Conservation (phyloP, 2,797 vertebrate species). For the Acrossocheilus fasciatus region DNA sequence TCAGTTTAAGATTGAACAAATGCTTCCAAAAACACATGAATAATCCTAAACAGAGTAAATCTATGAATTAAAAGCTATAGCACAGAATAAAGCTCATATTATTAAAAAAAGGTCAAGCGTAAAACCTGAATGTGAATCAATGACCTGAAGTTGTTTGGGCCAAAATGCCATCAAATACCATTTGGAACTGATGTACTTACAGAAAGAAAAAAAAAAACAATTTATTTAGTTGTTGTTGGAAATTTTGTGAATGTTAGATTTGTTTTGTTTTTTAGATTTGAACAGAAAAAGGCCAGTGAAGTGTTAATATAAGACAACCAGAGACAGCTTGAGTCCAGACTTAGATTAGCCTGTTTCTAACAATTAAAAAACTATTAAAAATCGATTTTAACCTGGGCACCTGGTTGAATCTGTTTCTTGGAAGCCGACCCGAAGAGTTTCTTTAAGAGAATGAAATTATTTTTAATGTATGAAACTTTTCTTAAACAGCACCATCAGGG, state of each 20-base stretch:
- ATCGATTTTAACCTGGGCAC: neutral
- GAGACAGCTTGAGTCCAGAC: too few relatives aligned
- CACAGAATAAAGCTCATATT: neutral
- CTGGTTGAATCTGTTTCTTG: neutral
- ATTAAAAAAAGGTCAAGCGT: neutral
- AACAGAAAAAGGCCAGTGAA: neutral
- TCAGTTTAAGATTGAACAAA: neutral
- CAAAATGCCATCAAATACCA: neutral
- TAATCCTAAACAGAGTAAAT: neutral
- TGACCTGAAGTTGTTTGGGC: neutral
- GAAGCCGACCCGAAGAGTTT: neutral
- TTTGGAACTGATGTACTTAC: neutral
- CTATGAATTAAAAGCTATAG: neutral
- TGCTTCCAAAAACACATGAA: neutral
- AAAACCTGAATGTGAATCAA: neutral
- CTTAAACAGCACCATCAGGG: slow-evolving; percentile 13
- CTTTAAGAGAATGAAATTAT: neutral
- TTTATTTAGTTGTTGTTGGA: neutral
- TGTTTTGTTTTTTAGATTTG: too few relatives aligned
- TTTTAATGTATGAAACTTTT: neutral
- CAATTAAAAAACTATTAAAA: too few relatives aligned
- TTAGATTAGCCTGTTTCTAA: too few relatives aligned
- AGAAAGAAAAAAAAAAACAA: neutral
- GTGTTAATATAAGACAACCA: neutral
- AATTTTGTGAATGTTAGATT: neutral